Evolutionary conservation across 1,140 invertebrate species (phyloP).

Genomic region (Ctenoplectra terminalis): DNA sequence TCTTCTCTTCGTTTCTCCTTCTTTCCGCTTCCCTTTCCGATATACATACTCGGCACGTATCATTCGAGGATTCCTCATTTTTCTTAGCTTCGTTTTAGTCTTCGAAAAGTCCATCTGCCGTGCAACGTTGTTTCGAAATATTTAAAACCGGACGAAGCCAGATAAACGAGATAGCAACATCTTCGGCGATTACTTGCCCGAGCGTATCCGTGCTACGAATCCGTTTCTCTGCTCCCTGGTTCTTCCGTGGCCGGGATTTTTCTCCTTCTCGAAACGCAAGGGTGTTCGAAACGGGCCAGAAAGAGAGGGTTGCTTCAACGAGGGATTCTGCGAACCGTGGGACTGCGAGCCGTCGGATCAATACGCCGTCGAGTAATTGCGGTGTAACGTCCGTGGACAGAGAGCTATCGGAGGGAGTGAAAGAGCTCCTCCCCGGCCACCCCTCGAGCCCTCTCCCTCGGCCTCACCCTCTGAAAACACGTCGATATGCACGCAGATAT

Average conservation of each 20-base stretch:
- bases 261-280: slow-evolving; percentile 60
- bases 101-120: no score
- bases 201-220: neutral
- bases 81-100: no score
- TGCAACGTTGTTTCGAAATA: no score
- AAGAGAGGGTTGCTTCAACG: slow-evolving; percentile 46
- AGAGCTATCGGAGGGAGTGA: slow-evolving; percentile 55
- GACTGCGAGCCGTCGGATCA: slow-evolving; percentile 68
- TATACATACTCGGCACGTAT: no score
- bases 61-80: neutral
- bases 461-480: slow-evolving; percentile 48
- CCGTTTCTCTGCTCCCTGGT: slow-evolving; percentile 12
- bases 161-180: neutral
- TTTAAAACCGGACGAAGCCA: neutral
- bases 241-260: slow-evolving; percentile 42
- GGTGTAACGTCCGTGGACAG: slow-evolving; percentile 65
- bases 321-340: slow-evolving; percentile 70
- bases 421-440: slow-evolving; percentile 21
- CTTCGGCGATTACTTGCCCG: neutral
- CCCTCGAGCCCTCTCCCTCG: neutral
- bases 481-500: slow-evolving; percentile 61
- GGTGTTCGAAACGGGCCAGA: slow-evolving; percentile 35
- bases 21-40: no score
- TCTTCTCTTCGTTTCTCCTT: neutral
- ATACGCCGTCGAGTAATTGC: slow-evolving; percentile 71